Evolutionary conservation across 2,888 invertebrate species (phyloP), one percentile per base, ranked within the genome.

Genomic region (Volucella inanis): DNA sequence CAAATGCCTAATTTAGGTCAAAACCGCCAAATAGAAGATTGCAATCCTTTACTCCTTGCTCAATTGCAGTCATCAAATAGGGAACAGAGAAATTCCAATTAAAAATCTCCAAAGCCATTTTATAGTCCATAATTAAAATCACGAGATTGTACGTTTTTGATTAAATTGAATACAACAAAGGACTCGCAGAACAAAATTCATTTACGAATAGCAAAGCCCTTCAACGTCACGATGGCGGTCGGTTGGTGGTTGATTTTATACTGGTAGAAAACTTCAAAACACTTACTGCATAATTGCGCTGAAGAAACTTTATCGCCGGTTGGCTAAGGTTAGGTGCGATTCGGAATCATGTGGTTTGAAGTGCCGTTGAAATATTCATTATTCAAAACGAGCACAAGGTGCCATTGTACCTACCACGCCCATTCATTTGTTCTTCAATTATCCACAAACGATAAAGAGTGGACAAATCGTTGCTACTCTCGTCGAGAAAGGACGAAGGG

Each of bases 301-400:
- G 39, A 41, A 70, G 47, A 39, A 68, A 70, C 68, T 64, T 31
- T 39, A 49, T 38, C 2, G 12, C 14, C n/a, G 18, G 9, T 38
- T 31, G 15, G 14, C 1, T 11, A 10, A 8, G 18, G 31, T 31
- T 31, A 6, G 31, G 31, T 6, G 31, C 8, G 11, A 11, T 45
- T n/a, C 11, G 52, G 41, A 18, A 10, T 15, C n/a, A 39, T n/a
- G 18, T 39, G 57, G 22, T 10, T 10, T 31, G 43, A 14, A 43
- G 74, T 64, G 57, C 49, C 50, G 61, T 77, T 82, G 62, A 64
- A 83, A 78, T 83, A 74, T 83, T 77, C 82, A 83, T 83, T 78
- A 78, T 82, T 76, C 49, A 54, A 62, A 83, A 72, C 55, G 83
- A 83, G 78, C 54, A 55, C 45, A 54, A 72, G 78, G 78, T 83